Evolutionary conservation across 2,888 invertebrate species (phyloP).

Genomic region (Heliconius sara): DNA sequence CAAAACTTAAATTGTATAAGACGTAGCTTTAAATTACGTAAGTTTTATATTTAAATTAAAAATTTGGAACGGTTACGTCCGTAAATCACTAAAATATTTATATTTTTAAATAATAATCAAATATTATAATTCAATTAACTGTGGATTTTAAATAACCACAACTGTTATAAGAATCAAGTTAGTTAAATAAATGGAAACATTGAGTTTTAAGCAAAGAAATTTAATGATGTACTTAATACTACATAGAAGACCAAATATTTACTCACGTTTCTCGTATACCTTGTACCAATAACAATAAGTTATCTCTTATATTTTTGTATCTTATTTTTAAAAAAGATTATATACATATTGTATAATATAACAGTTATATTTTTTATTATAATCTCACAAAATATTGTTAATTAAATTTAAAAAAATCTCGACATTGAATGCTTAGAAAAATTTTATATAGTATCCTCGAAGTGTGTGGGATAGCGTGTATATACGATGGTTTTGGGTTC

Average conservation of each 20-base stretch:
- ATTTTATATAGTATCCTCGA: neutral
- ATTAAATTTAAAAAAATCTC: neutral
- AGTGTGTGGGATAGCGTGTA: too few relatives aligned
- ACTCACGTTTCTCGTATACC: neutral
- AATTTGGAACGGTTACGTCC: constrained; percentile 27
- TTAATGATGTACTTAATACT: neutral
- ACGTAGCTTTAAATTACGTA: constrained; percentile 8
- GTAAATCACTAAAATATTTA: constrained; percentile 7
- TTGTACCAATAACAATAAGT: neutral
- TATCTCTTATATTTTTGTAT: neutral
- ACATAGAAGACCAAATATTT: neutral
- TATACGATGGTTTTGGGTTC: too few relatives aligned
- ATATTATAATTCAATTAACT: neutral
- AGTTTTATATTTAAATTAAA: neutral
- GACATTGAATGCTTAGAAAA: neutral
- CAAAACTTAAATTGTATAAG: constrained; percentile 9
- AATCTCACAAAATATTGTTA: neutral
- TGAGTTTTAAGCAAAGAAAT: neutral
- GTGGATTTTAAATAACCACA: neutral
- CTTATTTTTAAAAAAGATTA: neutral
- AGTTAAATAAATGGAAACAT: neutral
- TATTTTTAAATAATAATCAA: neutral
- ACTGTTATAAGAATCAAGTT: neutral
- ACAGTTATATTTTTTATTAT: neutral
- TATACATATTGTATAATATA: neutral